A percentile compares a stretch with the other conserved stretches of the same genome.
Conservation (phyloP, 1,140 invertebrate genomes). For the Aphis craccivora region DNA sequence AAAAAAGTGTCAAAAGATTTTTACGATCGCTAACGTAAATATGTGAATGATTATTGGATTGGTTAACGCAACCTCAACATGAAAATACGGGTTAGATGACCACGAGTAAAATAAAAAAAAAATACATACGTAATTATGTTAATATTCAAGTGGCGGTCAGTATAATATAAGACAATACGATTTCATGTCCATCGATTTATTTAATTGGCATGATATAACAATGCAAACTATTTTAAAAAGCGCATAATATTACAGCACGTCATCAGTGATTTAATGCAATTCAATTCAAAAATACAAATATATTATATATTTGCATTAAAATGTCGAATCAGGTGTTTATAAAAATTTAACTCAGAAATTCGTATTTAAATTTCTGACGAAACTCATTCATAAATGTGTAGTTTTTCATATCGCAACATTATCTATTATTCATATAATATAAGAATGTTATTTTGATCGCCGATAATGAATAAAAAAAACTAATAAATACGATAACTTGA, state of each 20-base stretch:
- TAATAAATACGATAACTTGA: neutral
- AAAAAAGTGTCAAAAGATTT: neutral
- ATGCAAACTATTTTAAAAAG: neutral
- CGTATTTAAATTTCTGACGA: neutral
- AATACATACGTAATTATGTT: neutral
- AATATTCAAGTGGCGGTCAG: neutral
- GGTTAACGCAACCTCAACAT: neutral
- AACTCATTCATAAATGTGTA: constrained; percentile 50
- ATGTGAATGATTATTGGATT: neutral
- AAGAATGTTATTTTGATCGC: constrained; percentile 14
- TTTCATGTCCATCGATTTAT: neutral
- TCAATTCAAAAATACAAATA: neutral
- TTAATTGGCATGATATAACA: neutral
- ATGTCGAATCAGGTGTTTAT: neutral
- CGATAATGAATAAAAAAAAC: neutral
- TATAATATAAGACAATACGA: neutral
- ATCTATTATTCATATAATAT: constrained; percentile 29
- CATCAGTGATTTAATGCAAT: neutral
- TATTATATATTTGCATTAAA: neutral
- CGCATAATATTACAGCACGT: neutral
- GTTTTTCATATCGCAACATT: neutral
- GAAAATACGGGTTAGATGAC: neutral
- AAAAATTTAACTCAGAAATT: neutral
- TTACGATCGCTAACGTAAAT: neutral
- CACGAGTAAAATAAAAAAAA: neutral